phyloP scores from a whole-genome alignment of 1,140 invertebrate species.

The Sycophaga agraensis region DNA sequence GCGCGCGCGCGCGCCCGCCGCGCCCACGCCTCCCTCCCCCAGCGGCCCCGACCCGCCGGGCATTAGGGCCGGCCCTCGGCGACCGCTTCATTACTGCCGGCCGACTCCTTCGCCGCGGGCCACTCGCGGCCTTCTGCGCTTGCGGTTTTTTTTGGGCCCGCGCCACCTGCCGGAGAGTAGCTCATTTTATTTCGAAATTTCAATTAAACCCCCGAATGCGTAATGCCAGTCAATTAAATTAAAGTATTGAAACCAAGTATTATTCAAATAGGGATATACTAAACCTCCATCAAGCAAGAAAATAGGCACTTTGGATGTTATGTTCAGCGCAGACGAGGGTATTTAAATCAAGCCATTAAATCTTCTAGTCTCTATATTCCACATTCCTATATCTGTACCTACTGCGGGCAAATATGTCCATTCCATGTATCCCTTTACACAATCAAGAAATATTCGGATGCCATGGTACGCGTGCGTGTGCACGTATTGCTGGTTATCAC shows the following conservation, averaged over 20 bases:
- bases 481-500: background rate
- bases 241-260: background rate
- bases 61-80: too few species aligned
- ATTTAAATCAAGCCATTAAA: conserved; percentile 26
- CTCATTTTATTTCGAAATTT: too few species aligned
- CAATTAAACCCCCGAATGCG: too few species aligned
- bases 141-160: too few species aligned
- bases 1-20: background rate
- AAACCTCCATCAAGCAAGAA: conserved; percentile 17
- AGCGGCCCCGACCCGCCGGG: background rate
- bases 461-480: background rate
- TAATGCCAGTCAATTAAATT: too few species aligned
- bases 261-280: conserved; percentile 8
- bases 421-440: conserved; percentile 3
- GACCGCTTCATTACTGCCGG: too few species aligned
- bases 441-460: conserved; percentile 26
- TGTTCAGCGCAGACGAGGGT: conserved; percentile 17
- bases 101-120: background rate
- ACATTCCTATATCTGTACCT: background rate
- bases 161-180: too few species aligned
- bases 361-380: conserved; percentile 16
- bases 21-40: background rate
- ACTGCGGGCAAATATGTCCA: background rate
- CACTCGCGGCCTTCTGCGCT: too few species aligned
- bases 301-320: conserved; percentile 20